Conservation (phyloP, 92 coral and sea anemone genomes). For the Paragorgia papillata region DNA sequence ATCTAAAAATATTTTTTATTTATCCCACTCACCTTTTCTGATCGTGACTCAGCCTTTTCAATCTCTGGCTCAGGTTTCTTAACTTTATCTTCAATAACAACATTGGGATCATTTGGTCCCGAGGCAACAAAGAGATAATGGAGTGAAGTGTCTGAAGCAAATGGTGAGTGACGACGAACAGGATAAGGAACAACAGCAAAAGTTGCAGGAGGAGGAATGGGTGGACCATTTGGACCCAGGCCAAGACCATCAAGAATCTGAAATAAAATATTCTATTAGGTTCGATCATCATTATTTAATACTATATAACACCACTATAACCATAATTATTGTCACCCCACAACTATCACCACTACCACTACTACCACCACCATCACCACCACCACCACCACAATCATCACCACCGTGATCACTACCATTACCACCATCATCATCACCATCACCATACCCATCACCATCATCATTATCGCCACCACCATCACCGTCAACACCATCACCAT, state of each 20-base stretch:
- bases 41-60: constrained; percentile 82
- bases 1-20: no score
- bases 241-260: constrained; percentile 97
- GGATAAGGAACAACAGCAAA: constrained; percentile 99
- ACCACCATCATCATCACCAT: no score
- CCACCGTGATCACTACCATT: no score
- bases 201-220: constrained; percentile 98
- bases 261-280: neutral
- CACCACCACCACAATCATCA: no score
- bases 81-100: constrained; percentile 75
- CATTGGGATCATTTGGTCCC: constrained; percentile 87
- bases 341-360: no score
- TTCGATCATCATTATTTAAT: neutral
- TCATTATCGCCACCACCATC: no score
- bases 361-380: no score
- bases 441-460: no score
- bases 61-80: constrained; percentile 83
- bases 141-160: constrained; percentile 84
- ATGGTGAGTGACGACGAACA: constrained; percentile 92
- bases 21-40: constrained; percentile 52
- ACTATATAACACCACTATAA: neutral
- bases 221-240: constrained; percentile 93
- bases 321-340: no score
- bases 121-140: constrained; percentile 88
- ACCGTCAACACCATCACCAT: no score